Conservation (phyloP, 2,888 invertebrate species). For the Cephus spinipes region DNA sequence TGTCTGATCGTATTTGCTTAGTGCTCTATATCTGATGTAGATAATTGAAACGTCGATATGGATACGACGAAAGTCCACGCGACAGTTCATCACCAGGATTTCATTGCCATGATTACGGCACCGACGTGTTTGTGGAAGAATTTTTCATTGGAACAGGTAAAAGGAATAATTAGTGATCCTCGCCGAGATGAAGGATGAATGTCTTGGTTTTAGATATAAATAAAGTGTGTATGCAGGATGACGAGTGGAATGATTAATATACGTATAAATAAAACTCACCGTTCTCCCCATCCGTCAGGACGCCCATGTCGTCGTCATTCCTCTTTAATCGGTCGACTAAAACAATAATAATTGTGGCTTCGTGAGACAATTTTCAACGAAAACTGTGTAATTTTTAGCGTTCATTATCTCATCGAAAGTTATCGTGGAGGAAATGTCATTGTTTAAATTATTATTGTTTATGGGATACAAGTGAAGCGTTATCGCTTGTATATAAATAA, state of each 20-base stretch:
- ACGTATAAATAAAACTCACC: slow-evolving; percentile 50
- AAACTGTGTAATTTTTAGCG: neutral
- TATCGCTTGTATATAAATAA: neutral
- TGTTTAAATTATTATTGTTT: neutral
- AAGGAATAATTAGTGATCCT: neutral
- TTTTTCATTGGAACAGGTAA: neutral
- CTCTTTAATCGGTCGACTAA: slow-evolving; percentile 64
- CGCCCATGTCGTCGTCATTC: slow-evolving; percentile 56
- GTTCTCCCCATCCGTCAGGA: slow-evolving; percentile 62
- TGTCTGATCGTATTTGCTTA: neutral
- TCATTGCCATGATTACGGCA: neutral
- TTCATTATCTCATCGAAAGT: slow-evolving; percentile 1
- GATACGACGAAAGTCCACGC: neutral
- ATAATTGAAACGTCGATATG: neutral
- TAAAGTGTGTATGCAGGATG: neutral
- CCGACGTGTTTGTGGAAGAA: neutral
- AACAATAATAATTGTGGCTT: slow-evolving; percentile 29
- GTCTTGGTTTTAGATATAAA: neutral
- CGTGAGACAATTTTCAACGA: neutral
- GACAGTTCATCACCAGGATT: neutral
- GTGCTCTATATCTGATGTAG: neutral
- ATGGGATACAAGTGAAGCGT: neutral
- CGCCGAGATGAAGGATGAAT: neutral
- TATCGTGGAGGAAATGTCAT: neutral
- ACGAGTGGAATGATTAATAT: neutral